These are phyloP conservation scores for Stichodactyla helianthus DNA, from an alignment of 64 coral and sea anemone species.

Conservation along the genomic window DNA sequence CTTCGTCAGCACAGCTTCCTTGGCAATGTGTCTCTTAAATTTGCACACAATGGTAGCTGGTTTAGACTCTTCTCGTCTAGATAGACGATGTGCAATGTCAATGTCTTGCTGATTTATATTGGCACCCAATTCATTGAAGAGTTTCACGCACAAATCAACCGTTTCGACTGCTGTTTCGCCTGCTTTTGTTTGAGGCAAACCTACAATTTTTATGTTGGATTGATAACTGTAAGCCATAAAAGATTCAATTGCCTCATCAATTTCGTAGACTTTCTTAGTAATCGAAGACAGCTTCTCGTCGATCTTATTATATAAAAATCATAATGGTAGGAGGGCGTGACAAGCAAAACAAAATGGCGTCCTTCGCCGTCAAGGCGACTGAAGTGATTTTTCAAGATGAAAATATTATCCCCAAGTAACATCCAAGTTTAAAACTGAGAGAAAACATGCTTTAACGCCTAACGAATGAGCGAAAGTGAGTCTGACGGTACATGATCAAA, in stretches of 20 bases:
- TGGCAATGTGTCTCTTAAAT: slow-evolving; percentile 21
- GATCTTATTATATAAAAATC: too few relatives aligned
- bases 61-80: background rate
- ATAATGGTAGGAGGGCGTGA: too few relatives aligned
- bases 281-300: slow-evolving; percentile 28
- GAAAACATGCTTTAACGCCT: too few relatives aligned
- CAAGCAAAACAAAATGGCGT: too few relatives aligned
- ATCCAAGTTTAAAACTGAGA: too few relatives aligned
- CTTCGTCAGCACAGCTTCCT: background rate
- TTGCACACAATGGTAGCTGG: slow-evolving; percentile 27
- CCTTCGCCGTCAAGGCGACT: too few relatives aligned
- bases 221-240: slow-evolving; percentile 32
- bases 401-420: too few relatives aligned
- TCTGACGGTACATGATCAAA: too few relatives aligned
- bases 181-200: background rate
- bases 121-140: slow-evolving; percentile 12
- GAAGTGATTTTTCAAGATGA: too few relatives aligned
- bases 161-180: slow-evolving; percentile 19
- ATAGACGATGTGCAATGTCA: background rate
- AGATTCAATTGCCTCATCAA: slow-evolving; percentile 22
- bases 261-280: too few relatives aligned
- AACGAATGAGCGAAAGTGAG: too few relatives aligned
- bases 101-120: slow-evolving; percentile 13
- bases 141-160: background rate
- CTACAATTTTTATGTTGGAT: too few relatives aligned